Conservation (phyloP, 2,888 invertebrate species). For the Pomacea canaliculata region DNA sequence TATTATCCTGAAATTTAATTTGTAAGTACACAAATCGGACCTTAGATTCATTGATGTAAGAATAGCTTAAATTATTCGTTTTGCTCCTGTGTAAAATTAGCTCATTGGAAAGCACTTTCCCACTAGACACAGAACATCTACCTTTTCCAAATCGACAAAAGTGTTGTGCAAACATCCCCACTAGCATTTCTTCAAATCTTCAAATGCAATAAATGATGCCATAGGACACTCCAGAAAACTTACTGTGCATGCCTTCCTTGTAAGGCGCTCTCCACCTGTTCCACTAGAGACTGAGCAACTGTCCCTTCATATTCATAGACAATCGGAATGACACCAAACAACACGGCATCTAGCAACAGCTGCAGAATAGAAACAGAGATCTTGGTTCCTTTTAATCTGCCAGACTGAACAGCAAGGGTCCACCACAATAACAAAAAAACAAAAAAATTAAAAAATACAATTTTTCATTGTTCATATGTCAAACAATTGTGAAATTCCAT, state of each 20-base stretch:
- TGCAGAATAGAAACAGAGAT: constrained; percentile 33
- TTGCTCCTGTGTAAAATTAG: too few species aligned
- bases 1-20: too few species aligned
- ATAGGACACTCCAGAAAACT: constrained; percentile 27
- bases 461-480: not conserved
- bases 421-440: not conserved
- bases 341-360: constrained; percentile 66
- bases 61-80: too few species aligned
- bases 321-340: constrained; percentile 66
- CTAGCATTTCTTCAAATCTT: too few species aligned
- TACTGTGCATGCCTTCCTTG: constrained; percentile 65
- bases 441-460: not conserved
- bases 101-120: too few species aligned
- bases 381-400: not conserved
- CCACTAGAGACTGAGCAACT: constrained; percentile 57
- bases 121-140: too few species aligned
- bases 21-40: too few species aligned
- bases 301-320: constrained; percentile 69
- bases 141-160: too few species aligned
- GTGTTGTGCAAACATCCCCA: too few species aligned
- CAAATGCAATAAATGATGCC: too few species aligned
- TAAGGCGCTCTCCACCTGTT: constrained; percentile 54
- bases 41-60: too few species aligned
- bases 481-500: not conserved
- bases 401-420: not conserved